phyloP scores from a whole-genome alignment of 2,888 invertebrate species.

The Gnatocerus cornutus region DNA sequence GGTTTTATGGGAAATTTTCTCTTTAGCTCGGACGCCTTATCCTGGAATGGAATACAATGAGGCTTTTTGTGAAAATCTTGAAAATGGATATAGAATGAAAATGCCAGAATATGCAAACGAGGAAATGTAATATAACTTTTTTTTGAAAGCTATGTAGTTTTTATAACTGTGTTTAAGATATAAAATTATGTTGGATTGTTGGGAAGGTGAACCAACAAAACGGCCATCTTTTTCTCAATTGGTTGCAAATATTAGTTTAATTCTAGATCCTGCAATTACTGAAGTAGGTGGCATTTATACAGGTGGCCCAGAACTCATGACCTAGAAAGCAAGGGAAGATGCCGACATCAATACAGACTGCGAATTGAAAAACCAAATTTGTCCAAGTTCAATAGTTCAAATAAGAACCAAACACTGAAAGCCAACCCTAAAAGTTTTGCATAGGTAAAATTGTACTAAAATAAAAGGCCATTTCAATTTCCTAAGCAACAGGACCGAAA shows the following conservation, averaged over 20 bases:
- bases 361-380: no score
- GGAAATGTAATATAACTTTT: constrained; percentile 79
- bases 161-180: constrained; percentile 73
- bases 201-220: constrained; percentile 84
- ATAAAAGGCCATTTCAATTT: no score
- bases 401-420: no score
- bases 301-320: no score
- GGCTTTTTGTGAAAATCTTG: constrained; percentile 80
- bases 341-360: no score
- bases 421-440: no score
- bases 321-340: no score
- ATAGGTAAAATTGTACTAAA: no score
- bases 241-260: constrained; percentile 81
- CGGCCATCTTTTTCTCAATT: constrained; percentile 88
- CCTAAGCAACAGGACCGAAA: no score
- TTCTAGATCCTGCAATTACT: constrained; percentile 86
- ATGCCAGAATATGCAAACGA: constrained; percentile 89
- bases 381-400: no score
- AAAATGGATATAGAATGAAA: constrained; percentile 91
- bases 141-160: background rate
- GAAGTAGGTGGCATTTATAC: no score
- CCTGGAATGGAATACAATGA: constrained; percentile 86
- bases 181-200: constrained; percentile 89
- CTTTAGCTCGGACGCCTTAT: constrained; percentile 89
- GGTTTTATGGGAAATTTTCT: constrained; percentile 92